Percentiles rank a stretch among this genome's conserved stretches.
These are phyloP conservation scores for Drosophila antonietae DNA, from an alignment of 2,888 invertebrate genomes.

Conservation along the genomic window DNA sequence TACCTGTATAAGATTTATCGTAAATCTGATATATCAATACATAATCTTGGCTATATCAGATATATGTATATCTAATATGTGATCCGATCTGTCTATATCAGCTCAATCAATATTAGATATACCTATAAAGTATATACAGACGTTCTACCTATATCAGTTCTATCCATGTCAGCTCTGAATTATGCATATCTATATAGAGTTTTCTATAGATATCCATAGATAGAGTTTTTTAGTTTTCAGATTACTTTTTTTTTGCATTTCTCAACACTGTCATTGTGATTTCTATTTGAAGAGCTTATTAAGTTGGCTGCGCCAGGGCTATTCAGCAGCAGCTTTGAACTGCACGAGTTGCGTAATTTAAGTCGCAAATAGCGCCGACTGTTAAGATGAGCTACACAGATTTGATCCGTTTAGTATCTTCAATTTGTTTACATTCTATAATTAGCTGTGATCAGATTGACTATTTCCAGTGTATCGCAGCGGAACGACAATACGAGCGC, in stretches of 20 bases:
- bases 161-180: no score
- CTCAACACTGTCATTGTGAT: neutral
- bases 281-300: neutral
- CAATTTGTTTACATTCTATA: slow-evolving; percentile 4
- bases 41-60: no score
- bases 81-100: no score
- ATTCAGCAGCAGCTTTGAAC: neutral
- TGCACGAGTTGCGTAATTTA: neutral
- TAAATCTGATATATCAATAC: no score
- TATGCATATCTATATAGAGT: no score
- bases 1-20: no score
- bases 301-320: slow-evolving; percentile 1
- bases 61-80: no score
- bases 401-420: neutral
- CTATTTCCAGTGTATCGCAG: slow-evolving; percentile 1
- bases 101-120: no score
- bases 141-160: no score
- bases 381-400: neutral
- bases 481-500: neutral
- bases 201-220: no score
- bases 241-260: neutral
- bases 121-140: no score
- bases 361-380: neutral
- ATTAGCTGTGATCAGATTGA: neutral
- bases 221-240: neutral